Evolutionary conservation across 2,113 vertebrate species (phyloP), one percentile per base, ranked within the genome.

Genomic region (Petromus typicus): DNA sequence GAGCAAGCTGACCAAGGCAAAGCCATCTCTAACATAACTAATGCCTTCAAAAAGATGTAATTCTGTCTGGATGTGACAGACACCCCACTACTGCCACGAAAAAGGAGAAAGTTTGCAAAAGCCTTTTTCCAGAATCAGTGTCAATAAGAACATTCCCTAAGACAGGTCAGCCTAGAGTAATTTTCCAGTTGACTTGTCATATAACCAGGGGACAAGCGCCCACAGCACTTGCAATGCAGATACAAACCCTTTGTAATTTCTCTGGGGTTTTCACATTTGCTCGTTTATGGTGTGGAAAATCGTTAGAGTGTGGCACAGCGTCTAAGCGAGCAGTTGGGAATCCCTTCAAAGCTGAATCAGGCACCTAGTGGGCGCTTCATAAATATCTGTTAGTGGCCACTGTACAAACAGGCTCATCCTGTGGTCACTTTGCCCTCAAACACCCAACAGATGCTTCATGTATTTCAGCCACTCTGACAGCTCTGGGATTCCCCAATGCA

Each of bases 111-210:
- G 81, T 63, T 63, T 43, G 14, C n/a, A 69, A 87, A 48, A 56
- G 23, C 48, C 54, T 76, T 86, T 95, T 85, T 37, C 81, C 51
- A 95, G 78, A 78, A 95, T 57, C 37, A 40, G 90, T 89, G 17
- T 71, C 95, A 96, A 96, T 96, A 75, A 96, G 95, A 93, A 86
- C n/a, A 75, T 90, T 95, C 96, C 79, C 73, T 59, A 82, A 95
- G 78, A 94, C 61, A 88, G 78, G 92, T 96, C 93, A 95, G 71
- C 56, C 88, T 48, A 25, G n/a, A 94, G 89, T 95, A 94, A 95
- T 96, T 97, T 97, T 97, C 96, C 92, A 95, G 51, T 25, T 64
- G 86, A 90, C 73, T 96, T 93, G 51, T 79, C 85, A 18, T 84
- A 90, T 89, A 96, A 93, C 82, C 78, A 95, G 73, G 63, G 57